Base-by-base conservation (phyloP, 2,888 invertebrate genomes). In the Folsomia candida region DNA sequence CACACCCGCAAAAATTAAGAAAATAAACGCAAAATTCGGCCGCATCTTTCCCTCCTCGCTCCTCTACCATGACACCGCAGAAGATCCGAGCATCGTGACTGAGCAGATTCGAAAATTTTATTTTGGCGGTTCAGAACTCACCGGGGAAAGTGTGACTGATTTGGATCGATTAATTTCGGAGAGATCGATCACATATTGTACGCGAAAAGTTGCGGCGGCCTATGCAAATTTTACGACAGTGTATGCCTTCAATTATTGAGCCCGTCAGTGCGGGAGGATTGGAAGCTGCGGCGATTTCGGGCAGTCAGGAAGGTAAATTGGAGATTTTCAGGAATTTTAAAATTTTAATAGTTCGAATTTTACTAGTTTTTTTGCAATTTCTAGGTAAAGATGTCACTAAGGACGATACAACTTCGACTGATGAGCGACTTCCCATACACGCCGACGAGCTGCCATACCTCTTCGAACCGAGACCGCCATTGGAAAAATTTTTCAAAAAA, bases 181-280 rank as follows among this genome's bases (percentile, higher is more conserved):
- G 77, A 81, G 87, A 57, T 83, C 83, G 0, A 87, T 87, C 75
- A 80, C 82, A 58, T 84, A 85, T 75, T 84, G 85, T 0, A 79
- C 83, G 0, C 85, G 85, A 71, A 84, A 85, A 72, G 73, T 82
- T 1, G 81, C 81, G 1, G 70, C 81, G 57, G 70, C 82, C 2
- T 83, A 83, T 68, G 77, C 82, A 0, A 74, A 75, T 20, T 71
- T 62, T 25, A 27, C 47, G 70, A 85, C 85, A 1, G 81, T 86
- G n/a, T 86, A 83, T 81, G 75, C 85, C 63, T 86, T 86, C 63
- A 61, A 69, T 27, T 75, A n/a, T n/a, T n/a, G n/a, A n/a, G n/a
- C n/a, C n/a, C n/a, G n/a, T n/a, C n/a, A n/a, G n/a, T n/a, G n/a
- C n/a, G n/a, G n/a, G n/a, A n/a, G n/a, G n/a, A n/a, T n/a, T n/a